Evolutionary conservation across 2,888 invertebrate genomes (phyloP), one percentile per base, ranked within the genome.

Genomic region (Agrotis ipsilon): DNA sequence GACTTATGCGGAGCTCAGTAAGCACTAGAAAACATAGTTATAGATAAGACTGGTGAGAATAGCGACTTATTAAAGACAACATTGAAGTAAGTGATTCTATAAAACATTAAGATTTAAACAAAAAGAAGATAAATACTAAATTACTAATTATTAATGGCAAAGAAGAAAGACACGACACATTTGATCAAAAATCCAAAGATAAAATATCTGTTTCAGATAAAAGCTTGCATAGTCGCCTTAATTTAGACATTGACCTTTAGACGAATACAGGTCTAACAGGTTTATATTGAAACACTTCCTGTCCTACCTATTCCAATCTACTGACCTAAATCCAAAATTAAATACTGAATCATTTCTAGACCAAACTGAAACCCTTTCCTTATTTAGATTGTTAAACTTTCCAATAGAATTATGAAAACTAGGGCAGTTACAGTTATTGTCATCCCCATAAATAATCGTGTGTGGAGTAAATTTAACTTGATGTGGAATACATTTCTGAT

Each of bases 161-260:
- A 14, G 18, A 9, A 2, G 18, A 1, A 55, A 55, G 49, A 1
- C 16, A 39, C 13, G 39, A n/a, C 7, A 16, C 16, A 51, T 49
- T 24, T 18, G 5, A 49, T 24, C 2, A 49, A 55, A 24, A 46
- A 61, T 51, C 7, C 21, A 14, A 18, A 43, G 19, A 43, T 19
- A 58, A 54, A 71, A 65, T 48, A 14, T 32, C 14, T 1, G 16
- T 51, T 46, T 72, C 14, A 49, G 18, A 46, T 24, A 39, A n/a
- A 43, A 7, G 45, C 21, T 49, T 16, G 39, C 16, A 39, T 46
- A 57, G 18, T 48, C 39, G 32, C 21, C 46, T 51, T 21, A 58
- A 62, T 51, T 73, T 68, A 55, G 54, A 55, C 32, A 48, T 32
- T 74, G 54, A 68, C 64, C 58, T 78, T 79, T 78, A 24, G 24